These are phyloP conservation scores for Psylliodes chrysocephalus DNA, from an alignment of 2,888 invertebrate species.

Conservation along the genomic window DNA sequence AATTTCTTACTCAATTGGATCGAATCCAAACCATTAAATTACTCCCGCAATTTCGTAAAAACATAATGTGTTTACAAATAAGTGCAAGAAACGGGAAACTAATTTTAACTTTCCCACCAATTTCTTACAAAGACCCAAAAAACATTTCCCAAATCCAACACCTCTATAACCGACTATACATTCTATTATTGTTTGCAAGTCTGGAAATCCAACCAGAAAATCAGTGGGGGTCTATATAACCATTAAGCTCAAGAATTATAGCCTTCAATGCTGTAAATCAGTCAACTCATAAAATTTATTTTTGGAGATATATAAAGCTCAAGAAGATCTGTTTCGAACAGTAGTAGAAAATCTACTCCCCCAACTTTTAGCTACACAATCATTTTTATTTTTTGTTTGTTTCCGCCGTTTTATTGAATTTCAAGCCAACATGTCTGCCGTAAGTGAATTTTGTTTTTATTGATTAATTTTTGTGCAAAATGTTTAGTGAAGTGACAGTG, in stretches of 20 bases:
- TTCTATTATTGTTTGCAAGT: slow-evolving; percentile 26
- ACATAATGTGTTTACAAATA: slow-evolving; percentile 9
- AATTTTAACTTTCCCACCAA: slow-evolving; percentile 12
- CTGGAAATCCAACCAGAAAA: slow-evolving; percentile 32
- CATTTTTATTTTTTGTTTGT: slow-evolving; percentile 23
- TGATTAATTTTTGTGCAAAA: neutral
- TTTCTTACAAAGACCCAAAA: slow-evolving; percentile 7
- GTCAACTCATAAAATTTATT: slow-evolving; percentile 46
- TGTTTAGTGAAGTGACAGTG: slow-evolving; percentile 16
- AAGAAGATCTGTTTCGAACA: slow-evolving; percentile 44
- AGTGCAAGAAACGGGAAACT: neutral
- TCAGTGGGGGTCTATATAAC: slow-evolving; percentile 35
- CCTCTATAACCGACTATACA: slow-evolving; percentile 22
- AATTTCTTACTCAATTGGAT: neutral
- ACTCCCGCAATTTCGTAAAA: slow-evolving; percentile 9
- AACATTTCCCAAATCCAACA: slow-evolving; percentile 11
- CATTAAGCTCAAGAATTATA: slow-evolving; percentile 41
- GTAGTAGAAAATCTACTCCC: slow-evolving; percentile 37
- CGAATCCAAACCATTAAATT: slow-evolving; percentile 37
- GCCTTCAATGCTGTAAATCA: slow-evolving; percentile 40
- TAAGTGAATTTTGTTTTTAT: slow-evolving; percentile 35
- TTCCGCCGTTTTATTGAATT: neutral
- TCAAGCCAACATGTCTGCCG: slow-evolving; percentile 42
- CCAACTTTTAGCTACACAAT: slow-evolving; percentile 26
- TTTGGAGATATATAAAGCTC: slow-evolving; percentile 46